Base-by-base conservation (phyloP, 1,140 invertebrate species). In the Lasioglossum baleicum region DNA sequence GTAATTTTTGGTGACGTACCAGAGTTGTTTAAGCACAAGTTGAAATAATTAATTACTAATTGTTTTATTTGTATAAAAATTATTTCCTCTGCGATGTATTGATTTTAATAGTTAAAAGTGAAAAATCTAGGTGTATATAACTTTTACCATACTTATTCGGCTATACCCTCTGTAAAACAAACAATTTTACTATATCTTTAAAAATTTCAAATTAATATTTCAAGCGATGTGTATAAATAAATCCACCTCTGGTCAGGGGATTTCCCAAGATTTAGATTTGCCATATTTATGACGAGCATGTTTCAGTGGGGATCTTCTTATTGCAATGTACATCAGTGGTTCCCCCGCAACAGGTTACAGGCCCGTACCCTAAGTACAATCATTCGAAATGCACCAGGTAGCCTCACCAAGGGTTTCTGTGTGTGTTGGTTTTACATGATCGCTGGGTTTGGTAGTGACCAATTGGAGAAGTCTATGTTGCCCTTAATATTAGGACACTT, bases 401-500 rank as follows among this genome's bases (percentile, higher is more conserved):
- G 86, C n/a, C 48, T 93, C 44, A 90, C 90, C 0, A 91, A 91
- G 20, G 88, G 88, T 31, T 89, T 92, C 48, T 92, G 91, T 67
- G 86, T 84, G 51, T 89, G 85, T 31, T 92, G 91, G 90, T 91
- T 92, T 76, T 88, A 91, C 69, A 44, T 92, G 10, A 85, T 93
- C 2, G 92, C 91, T 56, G 92, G 92, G 63, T 93, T 92, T 66
- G 92, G 90, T n/a, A 93, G 91, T 44, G 87, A 93, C 86, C 92
- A 93, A 40, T 70, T 93, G 13, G 92, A 93, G 44, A 92, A 93
- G 65, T 86, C 90, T 8, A 93, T 95, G 87, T 67, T 95, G 1
- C 93, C 94, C 7, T 90, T 96, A 0, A 96, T 96, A 83, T 90
- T 96, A 42, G 93, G 94, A 17, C 96, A 97, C 84, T 95, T 95